These are phyloP conservation scores for Drosophila prolongata DNA, from an alignment of 2,888 invertebrate genomes.

Conservation along the genomic window DNA sequence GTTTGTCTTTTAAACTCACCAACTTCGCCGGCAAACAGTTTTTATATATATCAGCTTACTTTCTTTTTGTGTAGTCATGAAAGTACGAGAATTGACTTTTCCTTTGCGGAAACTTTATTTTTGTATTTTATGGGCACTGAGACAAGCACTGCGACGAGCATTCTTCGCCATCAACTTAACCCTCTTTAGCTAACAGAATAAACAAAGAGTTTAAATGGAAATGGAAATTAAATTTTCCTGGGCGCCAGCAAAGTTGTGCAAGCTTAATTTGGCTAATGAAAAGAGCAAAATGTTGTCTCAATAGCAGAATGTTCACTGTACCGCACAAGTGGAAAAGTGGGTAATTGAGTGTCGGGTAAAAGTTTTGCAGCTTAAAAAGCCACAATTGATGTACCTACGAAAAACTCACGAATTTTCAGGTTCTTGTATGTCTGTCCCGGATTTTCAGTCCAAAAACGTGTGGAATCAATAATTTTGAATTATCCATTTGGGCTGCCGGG, in stretches of 20 bases:
- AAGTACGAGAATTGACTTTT: constrained; percentile 14
- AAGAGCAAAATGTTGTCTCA: constrained; percentile 61
- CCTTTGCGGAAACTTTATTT: constrained; percentile 19
- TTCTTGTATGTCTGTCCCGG: background rate
- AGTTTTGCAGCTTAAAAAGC: constrained; percentile 27
- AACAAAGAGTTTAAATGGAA: constrained; percentile 61
- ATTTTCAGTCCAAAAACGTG: constrained; percentile 19
- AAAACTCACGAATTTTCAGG: constrained; percentile 1
- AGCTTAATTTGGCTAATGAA: constrained; percentile 68
- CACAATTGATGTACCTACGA: constrained; percentile 21
- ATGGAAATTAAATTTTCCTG: constrained; percentile 63
- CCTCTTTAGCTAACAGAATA: constrained; percentile 26
- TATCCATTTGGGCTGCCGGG: constrained; percentile 6
- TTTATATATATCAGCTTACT: background rate
- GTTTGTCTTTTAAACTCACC: too few species aligned
- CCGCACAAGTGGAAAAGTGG: constrained; percentile 15
- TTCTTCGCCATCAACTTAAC: constrained; percentile 12
- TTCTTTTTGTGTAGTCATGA: background rate
- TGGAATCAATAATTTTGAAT: constrained; percentile 54
- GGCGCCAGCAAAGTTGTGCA: constrained; percentile 50
- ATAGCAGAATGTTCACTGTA: constrained; percentile 28
- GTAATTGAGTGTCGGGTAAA: background rate
- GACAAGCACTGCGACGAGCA: constrained; percentile 30
- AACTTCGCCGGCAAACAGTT: too few species aligned
- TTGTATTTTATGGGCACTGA: constrained; percentile 16